phyloP scores from a whole-genome alignment of 2,888 invertebrate species.

The Poecilobothrus nobilitatus region DNA sequence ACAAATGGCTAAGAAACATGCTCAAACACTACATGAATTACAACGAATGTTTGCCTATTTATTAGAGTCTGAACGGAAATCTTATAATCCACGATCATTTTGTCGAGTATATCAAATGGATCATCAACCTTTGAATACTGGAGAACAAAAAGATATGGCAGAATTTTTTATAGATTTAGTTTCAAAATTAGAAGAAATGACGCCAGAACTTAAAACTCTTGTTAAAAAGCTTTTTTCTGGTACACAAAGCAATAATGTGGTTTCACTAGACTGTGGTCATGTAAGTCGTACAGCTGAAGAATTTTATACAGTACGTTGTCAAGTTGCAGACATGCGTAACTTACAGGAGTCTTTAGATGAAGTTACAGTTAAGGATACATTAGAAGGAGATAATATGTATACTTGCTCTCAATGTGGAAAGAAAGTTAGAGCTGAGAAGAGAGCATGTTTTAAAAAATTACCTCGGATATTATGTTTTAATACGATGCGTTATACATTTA shows the following conservation, averaged over 20 bases:
- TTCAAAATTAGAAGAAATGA: slow-evolving; percentile 93
- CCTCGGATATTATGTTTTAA: slow-evolving; percentile 92
- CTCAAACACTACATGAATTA: slow-evolving; percentile 72
- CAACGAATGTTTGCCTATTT: slow-evolving; percentile 94
- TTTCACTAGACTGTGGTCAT: slow-evolving; percentile 90
- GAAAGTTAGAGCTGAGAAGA: slow-evolving; percentile 90
- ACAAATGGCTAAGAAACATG: slow-evolving; percentile 65
- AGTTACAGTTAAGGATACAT: slow-evolving; percentile 92
- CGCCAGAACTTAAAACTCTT: slow-evolving; percentile 75
- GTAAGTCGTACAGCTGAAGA: slow-evolving; percentile 91
- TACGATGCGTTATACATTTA: slow-evolving; percentile 95
- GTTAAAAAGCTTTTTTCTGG: slow-evolving; percentile 90
- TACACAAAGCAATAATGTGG: slow-evolving; percentile 89
- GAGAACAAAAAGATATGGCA: slow-evolving; percentile 97
- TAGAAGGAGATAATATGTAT: slow-evolving; percentile 97
- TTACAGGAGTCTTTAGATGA: slow-evolving; percentile 90
- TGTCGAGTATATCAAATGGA: slow-evolving; percentile 97
- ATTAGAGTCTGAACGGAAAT: slow-evolving; percentile 87
- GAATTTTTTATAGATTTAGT: slow-evolving; percentile 96
- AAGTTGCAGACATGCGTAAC: slow-evolving; percentile 94
- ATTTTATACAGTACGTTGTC: slow-evolving; percentile 93
- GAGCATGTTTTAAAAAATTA: slow-evolving; percentile 88
- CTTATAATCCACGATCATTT: slow-evolving; percentile 90
- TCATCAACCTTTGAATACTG: slow-evolving; percentile 89
- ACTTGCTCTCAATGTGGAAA: slow-evolving; percentile 92